Percentiles rank a stretch among this genome's conserved stretches.
These are phyloP conservation scores for Cryptocephalus moraei DNA, from an alignment of 2,888 invertebrate species.

Conservation along the genomic window DNA sequence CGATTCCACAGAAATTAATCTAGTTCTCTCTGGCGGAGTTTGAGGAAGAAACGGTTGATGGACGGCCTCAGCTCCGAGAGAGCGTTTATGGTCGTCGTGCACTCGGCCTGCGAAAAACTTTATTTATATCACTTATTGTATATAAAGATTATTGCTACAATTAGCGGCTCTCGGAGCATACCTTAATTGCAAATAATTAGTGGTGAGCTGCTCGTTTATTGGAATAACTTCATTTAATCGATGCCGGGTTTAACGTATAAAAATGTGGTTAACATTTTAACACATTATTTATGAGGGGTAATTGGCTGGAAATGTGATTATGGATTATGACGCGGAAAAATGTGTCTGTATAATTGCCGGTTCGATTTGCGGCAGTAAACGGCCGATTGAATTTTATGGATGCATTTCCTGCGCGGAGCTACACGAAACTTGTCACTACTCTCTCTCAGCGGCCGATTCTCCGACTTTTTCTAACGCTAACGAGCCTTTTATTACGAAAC, in stretches of 20 bases:
- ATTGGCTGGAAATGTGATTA: constrained; percentile 12
- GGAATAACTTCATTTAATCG: constrained; percentile 15
- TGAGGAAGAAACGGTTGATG: constrained; percentile 10
- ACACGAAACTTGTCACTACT: no score
- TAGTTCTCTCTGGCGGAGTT: constrained; percentile 14
- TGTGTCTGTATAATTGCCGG: no score
- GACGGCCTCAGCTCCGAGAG: constrained; percentile 3
- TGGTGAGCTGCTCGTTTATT: constrained; percentile 8
- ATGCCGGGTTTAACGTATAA: constrained; percentile 4
- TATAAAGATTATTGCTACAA: constrained; percentile 19
- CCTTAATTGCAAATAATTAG: constrained; percentile 17
- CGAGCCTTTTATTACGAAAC: no score
- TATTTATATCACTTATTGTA: constrained; percentile 20
- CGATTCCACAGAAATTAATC: constrained; percentile 17
- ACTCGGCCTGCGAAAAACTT: constrained; percentile 13
- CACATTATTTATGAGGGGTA: constrained; percentile 13
- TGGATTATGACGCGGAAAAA: background rate
- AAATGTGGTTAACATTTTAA: constrained; percentile 16
- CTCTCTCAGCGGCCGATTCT: no score
- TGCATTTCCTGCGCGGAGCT: no score
- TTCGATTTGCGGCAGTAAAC: no score
- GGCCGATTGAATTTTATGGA: no score
- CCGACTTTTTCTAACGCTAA: no score
- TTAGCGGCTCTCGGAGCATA: constrained; percentile 16
- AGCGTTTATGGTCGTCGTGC: background rate